Conservation (phyloP, 2,888 invertebrate genomes). For the Laspeyria flexula region DNA sequence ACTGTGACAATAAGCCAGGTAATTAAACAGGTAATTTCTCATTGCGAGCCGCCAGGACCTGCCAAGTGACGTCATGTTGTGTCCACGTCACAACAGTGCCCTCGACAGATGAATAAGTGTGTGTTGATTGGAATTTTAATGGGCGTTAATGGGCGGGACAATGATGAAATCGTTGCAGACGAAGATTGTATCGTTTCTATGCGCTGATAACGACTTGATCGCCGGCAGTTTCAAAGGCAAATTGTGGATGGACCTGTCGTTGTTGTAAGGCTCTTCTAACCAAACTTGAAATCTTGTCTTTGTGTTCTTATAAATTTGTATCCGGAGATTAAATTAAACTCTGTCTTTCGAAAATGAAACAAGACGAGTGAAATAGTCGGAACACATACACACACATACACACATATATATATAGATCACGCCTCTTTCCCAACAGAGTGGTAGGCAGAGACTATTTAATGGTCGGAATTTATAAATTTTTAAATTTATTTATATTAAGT, state of each 20-base stretch:
- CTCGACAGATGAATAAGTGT: conserved; percentile 82
- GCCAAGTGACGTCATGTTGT: conserved; percentile 53
- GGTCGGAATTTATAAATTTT: too few species aligned
- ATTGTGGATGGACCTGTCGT: conserved; percentile 70
- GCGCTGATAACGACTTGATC: conserved; percentile 73
- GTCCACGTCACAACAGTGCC: conserved; percentile 30
- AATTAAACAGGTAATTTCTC: conserved; percentile 76
- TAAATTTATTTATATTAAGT: too few species aligned
- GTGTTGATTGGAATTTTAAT: conserved; percentile 83
- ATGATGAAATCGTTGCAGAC: conserved; percentile 76
- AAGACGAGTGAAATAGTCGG: too few species aligned
- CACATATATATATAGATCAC: too few species aligned
- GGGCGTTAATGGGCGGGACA: conserved; percentile 84
- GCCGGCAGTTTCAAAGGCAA: conserved; percentile 83
- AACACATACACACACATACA: too few species aligned
- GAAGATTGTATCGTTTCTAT: conserved; percentile 78
- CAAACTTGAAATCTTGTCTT: conserved; percentile 2
- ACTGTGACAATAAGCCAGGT: conserved; percentile 45
- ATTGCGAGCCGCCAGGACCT: conserved; percentile 62
- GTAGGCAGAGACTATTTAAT: too few species aligned
- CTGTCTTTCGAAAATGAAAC: too few species aligned
- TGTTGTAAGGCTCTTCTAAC: conserved; percentile 40
- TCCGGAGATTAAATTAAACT: too few species aligned
- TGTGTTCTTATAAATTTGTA: neutral
- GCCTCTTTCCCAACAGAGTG: too few species aligned